These are phyloP conservation scores for Cheirogaleus medius DNA, from an alignment of 2,113 vertebrate species.

Conservation along the genomic window DNA sequence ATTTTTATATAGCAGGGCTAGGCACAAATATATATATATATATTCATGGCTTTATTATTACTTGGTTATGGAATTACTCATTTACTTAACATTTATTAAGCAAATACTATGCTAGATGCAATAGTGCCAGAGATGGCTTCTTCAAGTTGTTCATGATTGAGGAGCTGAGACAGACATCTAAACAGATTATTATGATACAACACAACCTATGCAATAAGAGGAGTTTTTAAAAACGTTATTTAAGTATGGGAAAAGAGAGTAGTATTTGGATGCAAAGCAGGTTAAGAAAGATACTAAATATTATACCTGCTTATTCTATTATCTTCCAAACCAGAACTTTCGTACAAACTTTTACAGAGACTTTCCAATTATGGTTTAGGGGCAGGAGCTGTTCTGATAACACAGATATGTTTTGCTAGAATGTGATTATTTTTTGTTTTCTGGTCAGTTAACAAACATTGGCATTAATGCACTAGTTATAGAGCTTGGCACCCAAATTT, in stretches of 20 bases:
- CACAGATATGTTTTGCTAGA: neutral
- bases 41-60: neutral
- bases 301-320: neutral
- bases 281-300: neutral
- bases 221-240: neutral
- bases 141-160: neutral
- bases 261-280: neutral
- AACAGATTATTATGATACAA: neutral
- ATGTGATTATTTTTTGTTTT: constrained; percentile 38
- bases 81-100: neutral
- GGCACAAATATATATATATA: neutral
- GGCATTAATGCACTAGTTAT: constrained; percentile 36
- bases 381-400: neutral
- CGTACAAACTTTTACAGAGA: neutral
- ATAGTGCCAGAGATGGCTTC: neutral
- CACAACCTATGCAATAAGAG: neutral
- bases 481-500: constrained; percentile 60
- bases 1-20: neutral
- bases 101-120: neutral
- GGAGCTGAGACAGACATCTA: neutral
- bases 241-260: neutral
- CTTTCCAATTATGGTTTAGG: neutral
- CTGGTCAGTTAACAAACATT: constrained; percentile 70
- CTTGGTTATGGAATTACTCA: neutral
- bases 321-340: neutral